Base-by-base conservation (phyloP, 2,888 invertebrate genomes). In the Teleogryllus oceanicus region DNA sequence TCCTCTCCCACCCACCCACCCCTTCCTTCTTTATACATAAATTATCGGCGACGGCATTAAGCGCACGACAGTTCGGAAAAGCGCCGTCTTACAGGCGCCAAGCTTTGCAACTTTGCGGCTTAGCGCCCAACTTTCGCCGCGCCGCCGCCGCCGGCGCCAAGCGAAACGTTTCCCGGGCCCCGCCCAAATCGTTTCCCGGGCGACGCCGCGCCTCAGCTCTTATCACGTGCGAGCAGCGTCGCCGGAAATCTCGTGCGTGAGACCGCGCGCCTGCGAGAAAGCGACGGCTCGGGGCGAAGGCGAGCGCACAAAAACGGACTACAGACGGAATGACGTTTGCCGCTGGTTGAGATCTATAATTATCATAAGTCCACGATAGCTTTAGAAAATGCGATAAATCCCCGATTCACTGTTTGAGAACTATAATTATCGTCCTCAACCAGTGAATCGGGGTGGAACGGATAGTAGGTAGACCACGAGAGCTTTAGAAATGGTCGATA, bases 31-130 rank as follows among this genome's bases (percentile, higher is more conserved):
- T 62, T 62, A 62, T 62, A 62, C 62, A 62, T 62, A 62, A 62
- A 62, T 62, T 62, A 62, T 62, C 62, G 62, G n/a, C 62, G 62
- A 62, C 62, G 62, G 62, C 62, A 62, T 62, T 62, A 62, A 62
- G 62, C 13, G 62, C 62, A 62, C 62, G 62, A 62, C 62, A 62
- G 62, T 62, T 62, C n/a, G 62, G 62, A 62, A 37, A 62, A 62
- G 62, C 62, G 62, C 62, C 62, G 4, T 12, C 62, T 62, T 62
- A 62, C 62, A n/a, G 62, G 62, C 62, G 62, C 62, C 62, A n/a
- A 62, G 62, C 62, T 62, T 62, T 62, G 62, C 62, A 62, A 62
- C 62, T 62, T 62, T 62, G 62, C 62, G 62, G 62, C 62, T 62
- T 62, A 62, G 62, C 62, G 62, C 62, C n/a, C 62, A 62, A 62